Conservation (phyloP, 2,888 invertebrate genomes). For the Nephrocerus scutellatus region DNA sequence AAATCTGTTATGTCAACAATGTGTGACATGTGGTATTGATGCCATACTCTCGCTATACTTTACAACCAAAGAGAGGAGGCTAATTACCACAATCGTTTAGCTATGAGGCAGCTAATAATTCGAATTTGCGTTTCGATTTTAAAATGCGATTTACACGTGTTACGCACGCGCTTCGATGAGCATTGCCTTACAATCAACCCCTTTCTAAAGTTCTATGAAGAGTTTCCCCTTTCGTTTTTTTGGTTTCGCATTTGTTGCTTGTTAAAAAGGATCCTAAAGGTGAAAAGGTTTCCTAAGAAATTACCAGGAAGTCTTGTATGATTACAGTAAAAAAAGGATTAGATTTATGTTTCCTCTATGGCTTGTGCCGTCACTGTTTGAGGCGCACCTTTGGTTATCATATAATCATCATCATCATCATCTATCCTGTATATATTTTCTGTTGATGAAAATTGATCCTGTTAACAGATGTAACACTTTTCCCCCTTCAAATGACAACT, state of each 20-base stretch:
- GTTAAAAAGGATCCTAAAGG: too few species aligned
- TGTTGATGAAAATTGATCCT: conserved; percentile 20
- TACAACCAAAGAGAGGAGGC: too few species aligned
- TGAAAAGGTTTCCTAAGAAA: conserved; percentile 3
- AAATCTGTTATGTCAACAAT: too few species aligned
- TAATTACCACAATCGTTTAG: too few species aligned
- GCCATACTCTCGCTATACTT: too few species aligned
- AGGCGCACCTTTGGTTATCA: conserved; percentile 18
- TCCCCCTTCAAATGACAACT: conserved; percentile 18
- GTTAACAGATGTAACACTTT: conserved; percentile 24
- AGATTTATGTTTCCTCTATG: conserved; percentile 24
- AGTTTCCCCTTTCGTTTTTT: conserved; percentile 4
- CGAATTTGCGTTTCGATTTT: conserved; percentile 19
- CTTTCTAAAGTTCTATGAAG: too few species aligned
- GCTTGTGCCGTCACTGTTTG: too few species aligned
- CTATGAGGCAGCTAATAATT: too few species aligned
- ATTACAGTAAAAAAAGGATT: conserved; percentile 20
- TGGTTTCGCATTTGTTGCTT: conserved; percentile 6
- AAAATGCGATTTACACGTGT: conserved; percentile 19
- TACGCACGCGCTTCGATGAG: conserved; percentile 19
- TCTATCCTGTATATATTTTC: too few species aligned
- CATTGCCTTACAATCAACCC: conserved; percentile 6
- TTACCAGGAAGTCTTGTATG: conserved; percentile 5
- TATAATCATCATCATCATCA: conserved; percentile 18
- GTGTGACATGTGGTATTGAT: too few species aligned